Evolutionary conservation across 2,888 invertebrate genomes (phyloP).

Genomic region (Altica lythri): DNA sequence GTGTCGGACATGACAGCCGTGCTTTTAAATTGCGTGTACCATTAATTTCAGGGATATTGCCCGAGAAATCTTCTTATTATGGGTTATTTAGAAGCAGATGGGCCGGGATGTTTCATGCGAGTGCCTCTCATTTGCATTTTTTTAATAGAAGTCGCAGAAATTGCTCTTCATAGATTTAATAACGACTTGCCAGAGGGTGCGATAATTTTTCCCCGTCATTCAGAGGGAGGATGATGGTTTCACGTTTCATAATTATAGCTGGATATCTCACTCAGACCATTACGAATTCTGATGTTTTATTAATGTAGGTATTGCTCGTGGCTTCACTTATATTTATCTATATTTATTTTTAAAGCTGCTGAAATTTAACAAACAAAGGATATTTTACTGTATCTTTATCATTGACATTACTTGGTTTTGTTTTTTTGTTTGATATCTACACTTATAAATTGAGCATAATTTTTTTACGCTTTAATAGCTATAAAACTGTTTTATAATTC

Average conservation of each 20-base stretch:
- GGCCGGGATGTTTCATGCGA: slow-evolving; percentile 6
- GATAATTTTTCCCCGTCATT: slow-evolving; percentile 6
- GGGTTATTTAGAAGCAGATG: slow-evolving; percentile 27
- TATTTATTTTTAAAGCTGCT: too few relatives aligned
- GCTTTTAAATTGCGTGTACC: slow-evolving; percentile 15
- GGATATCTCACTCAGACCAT: too few relatives aligned
- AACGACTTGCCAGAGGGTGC: slow-evolving; percentile 19
- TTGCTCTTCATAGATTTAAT: slow-evolving; percentile 23
- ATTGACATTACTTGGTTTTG: too few relatives aligned
- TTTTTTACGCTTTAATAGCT: too few relatives aligned
- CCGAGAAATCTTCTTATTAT: slow-evolving; percentile 26
- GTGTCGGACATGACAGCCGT: slow-evolving; percentile 26
- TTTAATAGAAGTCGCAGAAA: slow-evolving; percentile 27
- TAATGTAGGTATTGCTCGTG: too few relatives aligned
- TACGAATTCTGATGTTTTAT: too few relatives aligned
- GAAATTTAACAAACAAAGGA: too few relatives aligned
- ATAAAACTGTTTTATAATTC: too few relatives aligned
- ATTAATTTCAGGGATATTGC: slow-evolving; percentile 24
- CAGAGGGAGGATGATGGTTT: slow-evolving; percentile 7
- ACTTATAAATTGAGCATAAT: too few relatives aligned
- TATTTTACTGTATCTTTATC: too few relatives aligned
- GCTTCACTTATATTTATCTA: too few relatives aligned
- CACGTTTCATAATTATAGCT: slow-evolving; percentile 1
- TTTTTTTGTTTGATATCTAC: too few relatives aligned
- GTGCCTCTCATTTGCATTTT: slow-evolving; percentile 26